Evolutionary conservation across 2,888 invertebrate genomes (phyloP).

Genomic region (Synergus gifuensis): DNA sequence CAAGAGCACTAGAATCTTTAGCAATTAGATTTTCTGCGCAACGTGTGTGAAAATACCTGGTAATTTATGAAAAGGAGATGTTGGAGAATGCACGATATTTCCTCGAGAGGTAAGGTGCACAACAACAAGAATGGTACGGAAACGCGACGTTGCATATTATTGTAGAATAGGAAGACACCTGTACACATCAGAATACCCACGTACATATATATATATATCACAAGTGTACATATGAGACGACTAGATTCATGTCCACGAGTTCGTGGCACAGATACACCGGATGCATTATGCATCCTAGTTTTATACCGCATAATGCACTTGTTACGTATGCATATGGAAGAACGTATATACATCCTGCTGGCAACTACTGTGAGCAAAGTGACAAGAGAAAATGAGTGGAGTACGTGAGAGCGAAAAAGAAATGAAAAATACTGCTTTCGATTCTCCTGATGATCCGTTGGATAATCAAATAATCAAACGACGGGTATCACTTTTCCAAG

Average conservation of each 20-base stretch:
- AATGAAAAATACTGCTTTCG: neutral
- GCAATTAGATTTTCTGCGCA: neutral
- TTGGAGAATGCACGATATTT: neutral
- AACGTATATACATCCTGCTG: constrained; percentile 20
- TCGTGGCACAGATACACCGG: constrained; percentile 61
- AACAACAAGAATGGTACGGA: constrained; percentile 12
- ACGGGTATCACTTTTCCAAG: too few relatives aligned
- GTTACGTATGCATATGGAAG: constrained; percentile 64
- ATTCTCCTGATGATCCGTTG: too few relatives aligned
- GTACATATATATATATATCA: constrained; percentile 28
- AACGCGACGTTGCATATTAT: constrained; percentile 26
- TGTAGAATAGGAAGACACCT: constrained; percentile 43
- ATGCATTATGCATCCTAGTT: constrained; percentile 72
- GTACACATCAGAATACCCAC: neutral
- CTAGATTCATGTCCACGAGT: constrained; percentile 43
- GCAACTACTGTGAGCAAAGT: constrained; percentile 10
- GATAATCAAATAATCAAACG: too few relatives aligned
- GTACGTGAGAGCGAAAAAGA: neutral
- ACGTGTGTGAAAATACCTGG: neutral
- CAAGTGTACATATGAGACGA: constrained; percentile 48
- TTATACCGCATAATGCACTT: constrained; percentile 70
- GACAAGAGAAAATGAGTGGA: constrained; percentile 21
- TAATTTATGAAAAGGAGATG: neutral
- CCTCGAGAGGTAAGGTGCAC: neutral
- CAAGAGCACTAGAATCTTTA: neutral